Evolutionary conservation across 2,113 vertebrate genomes (phyloP).

Genomic region (Aix galericulata): DNA sequence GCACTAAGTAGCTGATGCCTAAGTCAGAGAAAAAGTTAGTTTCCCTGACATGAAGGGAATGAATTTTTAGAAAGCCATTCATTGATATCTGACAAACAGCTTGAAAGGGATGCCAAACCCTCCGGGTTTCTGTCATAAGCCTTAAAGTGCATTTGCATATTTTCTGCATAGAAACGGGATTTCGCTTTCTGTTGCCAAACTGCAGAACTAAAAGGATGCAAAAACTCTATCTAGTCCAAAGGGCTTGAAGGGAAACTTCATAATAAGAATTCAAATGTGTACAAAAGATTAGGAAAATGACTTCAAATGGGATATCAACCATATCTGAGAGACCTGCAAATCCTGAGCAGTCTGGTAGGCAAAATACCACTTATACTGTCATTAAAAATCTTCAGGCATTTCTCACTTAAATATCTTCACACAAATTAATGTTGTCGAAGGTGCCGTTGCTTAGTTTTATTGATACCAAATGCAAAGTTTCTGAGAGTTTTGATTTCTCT

Average conservation of each 20-base stretch:
- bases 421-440: not conserved
- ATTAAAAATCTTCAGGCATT: not conserved
- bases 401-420: not conserved
- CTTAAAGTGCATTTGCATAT: conserved; percentile 65
- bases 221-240: conserved; percentile 35
- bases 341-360: not conserved
- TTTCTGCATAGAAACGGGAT: conserved; percentile 64
- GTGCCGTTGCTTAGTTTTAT: not conserved
- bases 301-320: conserved; percentile 10
- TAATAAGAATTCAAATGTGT: conserved; percentile 48
- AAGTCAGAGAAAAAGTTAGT: conserved; percentile 57
- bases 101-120: conserved; percentile 66
- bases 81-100: conserved; percentile 61
- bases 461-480: not conserved
- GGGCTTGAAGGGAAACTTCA: conserved; percentile 25
- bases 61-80: conserved; percentile 10
- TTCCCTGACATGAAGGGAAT: conserved; percentile 6
- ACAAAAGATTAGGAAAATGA: not conserved
- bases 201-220: conserved; percentile 68
- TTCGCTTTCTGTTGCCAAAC: conserved; percentile 21
- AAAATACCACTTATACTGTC: not conserved
- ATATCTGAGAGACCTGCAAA: not conserved
- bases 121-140: conserved; percentile 57
- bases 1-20: conserved; percentile 13
- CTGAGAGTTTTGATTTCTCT: not conserved